Evolutionary conservation across 2,888 invertebrate species (phyloP), one percentile per base, ranked within the genome.

Genomic region (Tuberolachnus salignus): DNA sequence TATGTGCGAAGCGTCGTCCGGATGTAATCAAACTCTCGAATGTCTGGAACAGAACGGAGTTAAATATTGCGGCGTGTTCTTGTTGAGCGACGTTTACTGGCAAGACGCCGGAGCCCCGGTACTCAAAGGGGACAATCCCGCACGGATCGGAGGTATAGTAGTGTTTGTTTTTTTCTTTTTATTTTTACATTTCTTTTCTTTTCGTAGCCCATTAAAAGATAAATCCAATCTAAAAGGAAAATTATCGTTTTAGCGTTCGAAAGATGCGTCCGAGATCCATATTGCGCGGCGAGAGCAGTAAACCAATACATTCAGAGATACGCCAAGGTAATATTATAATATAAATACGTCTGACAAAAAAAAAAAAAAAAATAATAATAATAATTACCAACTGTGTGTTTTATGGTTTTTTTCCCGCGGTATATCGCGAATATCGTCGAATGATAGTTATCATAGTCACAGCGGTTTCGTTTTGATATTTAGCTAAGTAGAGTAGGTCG

Each of bases 31-130:
- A 42, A 83, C 83, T n/a, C 82, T 83, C 21, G 83, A 83, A 26
- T 85, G 85, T 74, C 81, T 82, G 51, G 80, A 66, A 26, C 80
- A 80, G 14, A 66, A 81, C 67, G 72, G 66, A n/a, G 83, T 82
- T 21, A 82, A 83, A 46, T 83, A 83, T 55, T 86, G 86, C 81
- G 86, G 86, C 3, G 84, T 85, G 16, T 86, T 85, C 82, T 83
- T 85, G 44, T 84, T 86, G 44, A 85, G 85, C 1, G 84, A 83
- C 82, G 82, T 84, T 4, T 86, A 86, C 82, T 86, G 86, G 86
- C 82, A 83, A 23, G 86, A 86, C 80, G 84, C 84, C 1, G 85
- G 84, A n/a, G 83, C 84, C 81, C 84, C 84, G 3, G 82, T 83
- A 1, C 81, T 84, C 23, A 83, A 83, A 14, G 84, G 84, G 13